These are phyloP conservation scores for Callimorpha dominula DNA, from an alignment of 2,888 invertebrate species.

Conservation along the genomic window DNA sequence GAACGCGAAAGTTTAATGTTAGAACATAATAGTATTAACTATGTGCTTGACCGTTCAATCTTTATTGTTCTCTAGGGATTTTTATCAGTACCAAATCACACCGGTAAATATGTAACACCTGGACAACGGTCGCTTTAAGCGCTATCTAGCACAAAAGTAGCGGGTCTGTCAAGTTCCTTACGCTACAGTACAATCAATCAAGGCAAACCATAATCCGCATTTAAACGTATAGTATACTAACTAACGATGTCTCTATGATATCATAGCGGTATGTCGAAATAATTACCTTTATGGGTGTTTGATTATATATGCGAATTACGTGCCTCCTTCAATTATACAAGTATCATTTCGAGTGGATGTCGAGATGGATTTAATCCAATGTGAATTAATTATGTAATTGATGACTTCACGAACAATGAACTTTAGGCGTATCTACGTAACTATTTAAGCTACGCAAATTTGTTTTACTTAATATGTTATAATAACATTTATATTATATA, in stretches of 20 bases:
- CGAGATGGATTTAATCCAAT: conserved; percentile 24
- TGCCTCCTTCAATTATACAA: conserved; percentile 43
- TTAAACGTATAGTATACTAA: conserved; percentile 50
- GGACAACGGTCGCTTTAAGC: not conserved
- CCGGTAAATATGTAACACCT: too few species aligned
- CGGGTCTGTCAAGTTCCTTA: not conserved
- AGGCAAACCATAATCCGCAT: conserved; percentile 49
- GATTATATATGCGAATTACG: conserved; percentile 51
- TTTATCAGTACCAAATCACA: too few species aligned
- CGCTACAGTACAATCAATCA: conserved; percentile 53
- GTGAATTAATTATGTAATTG: conserved; percentile 1
- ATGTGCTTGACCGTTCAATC: too few species aligned
- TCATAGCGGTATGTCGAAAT: conserved; percentile 46
- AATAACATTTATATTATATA: not conserved
- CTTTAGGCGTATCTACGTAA: not conserved
- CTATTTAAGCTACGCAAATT: not conserved
- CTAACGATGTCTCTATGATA: conserved; percentile 53
- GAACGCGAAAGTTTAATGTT: too few species aligned
- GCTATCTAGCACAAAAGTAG: not conserved
- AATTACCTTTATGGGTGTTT: conserved; percentile 54
- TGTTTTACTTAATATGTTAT: not conserved
- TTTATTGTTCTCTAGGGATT: too few species aligned
- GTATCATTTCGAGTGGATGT: conserved; percentile 22
- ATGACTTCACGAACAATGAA: conserved; percentile 8
- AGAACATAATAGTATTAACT: too few species aligned